Evolutionary conservation across 1,140 invertebrate genomes (phyloP).

Genomic region (Aporrectodea caliginosa): DNA sequence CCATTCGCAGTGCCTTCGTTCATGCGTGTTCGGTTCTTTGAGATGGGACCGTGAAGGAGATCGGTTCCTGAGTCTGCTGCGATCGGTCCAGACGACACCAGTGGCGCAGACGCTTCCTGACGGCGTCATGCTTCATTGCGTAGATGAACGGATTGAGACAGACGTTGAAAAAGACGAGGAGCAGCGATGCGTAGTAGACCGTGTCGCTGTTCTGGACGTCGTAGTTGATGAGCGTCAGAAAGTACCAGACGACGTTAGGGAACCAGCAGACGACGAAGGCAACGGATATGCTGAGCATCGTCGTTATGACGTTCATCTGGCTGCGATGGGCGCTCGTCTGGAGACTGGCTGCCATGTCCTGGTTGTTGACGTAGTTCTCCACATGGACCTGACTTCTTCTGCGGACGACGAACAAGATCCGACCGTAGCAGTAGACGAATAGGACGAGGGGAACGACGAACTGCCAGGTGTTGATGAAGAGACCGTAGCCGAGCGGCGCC

Average conservation of each 20-base stretch:
- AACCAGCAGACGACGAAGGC: slow-evolving; percentile 23
- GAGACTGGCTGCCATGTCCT: background rate
- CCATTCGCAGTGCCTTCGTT: too few relatives aligned
- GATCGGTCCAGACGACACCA: too few relatives aligned
- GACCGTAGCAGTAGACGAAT: slow-evolving; percentile 14
- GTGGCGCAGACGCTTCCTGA: background rate
- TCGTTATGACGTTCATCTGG: slow-evolving; percentile 14
- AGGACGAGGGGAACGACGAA: slow-evolving; percentile 21
- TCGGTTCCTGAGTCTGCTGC: too few relatives aligned
- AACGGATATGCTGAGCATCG: background rate
- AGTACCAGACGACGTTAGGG: slow-evolving; percentile 14
- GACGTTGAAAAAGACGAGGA: slow-evolving; percentile 10
- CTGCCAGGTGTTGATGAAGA: background rate
- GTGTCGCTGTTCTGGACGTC: background rate
- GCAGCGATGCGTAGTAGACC: slow-evolving; percentile 17
- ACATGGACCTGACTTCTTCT: background rate
- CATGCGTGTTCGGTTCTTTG: too few relatives aligned
- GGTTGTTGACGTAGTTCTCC: background rate
- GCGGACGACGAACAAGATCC: slow-evolving; percentile 1
- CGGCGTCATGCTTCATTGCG: slow-evolving; percentile 8
- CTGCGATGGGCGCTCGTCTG: background rate
- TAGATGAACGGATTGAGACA: slow-evolving; percentile 27
- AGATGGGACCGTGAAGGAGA: too few relatives aligned
- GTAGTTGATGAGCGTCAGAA: slow-evolving; percentile 12
- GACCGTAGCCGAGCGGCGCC: background rate